Base-by-base conservation (phyloP, 1,140 invertebrate species). In the Drosophila lini region DNA sequence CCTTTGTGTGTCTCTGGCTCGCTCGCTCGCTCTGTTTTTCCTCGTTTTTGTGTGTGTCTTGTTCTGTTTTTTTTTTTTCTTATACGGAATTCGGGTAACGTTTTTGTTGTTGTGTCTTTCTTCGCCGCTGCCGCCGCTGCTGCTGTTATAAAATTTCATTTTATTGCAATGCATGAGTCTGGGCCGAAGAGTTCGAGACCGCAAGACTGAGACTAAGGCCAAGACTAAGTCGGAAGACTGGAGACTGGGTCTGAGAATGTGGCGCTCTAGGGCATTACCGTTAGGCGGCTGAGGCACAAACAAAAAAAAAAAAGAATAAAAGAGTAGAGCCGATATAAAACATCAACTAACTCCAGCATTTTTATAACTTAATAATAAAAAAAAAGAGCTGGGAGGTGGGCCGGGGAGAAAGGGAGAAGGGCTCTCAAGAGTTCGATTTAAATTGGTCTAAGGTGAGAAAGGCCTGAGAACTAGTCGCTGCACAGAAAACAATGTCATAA, bases 331-430 rank as follows among this genome's bases (percentile, higher is more conserved):
- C 32, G 47, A 69, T 73, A 73, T 73, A 73, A 73, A 73, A 73
- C 69, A 71, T 73, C 69, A 59, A 73, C 69, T 59, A 73, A 68
- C 63, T 77, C 55, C 56, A 59, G 55, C 58, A 56, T 81, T 86
- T 86, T 88, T 88, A 88, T 89, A 89, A 89, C 83, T 88, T 82
- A 89, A 88, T 86, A 88, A 86, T 74, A 83, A 74, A 86, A 77
- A 83, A 74, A 86, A 74, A 83, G 65, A 62, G 5, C 15, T 16
- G 60, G 22, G 38, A 28, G 28, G 61, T 22, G 50, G 19, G 7
- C 13, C 41, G 28, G 58, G 22, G 41, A 44, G 32, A 44, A 68
- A 38, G 28, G 56, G 47, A 41, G 59, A 44, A 42, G 50, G 53
- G 42, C 45, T 34, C 56, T 47, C 41, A 11, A 16, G 67, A 85